phyloP scores from a whole-genome alignment of 2,888 invertebrate species.

The Conops quadrifasciatus region DNA sequence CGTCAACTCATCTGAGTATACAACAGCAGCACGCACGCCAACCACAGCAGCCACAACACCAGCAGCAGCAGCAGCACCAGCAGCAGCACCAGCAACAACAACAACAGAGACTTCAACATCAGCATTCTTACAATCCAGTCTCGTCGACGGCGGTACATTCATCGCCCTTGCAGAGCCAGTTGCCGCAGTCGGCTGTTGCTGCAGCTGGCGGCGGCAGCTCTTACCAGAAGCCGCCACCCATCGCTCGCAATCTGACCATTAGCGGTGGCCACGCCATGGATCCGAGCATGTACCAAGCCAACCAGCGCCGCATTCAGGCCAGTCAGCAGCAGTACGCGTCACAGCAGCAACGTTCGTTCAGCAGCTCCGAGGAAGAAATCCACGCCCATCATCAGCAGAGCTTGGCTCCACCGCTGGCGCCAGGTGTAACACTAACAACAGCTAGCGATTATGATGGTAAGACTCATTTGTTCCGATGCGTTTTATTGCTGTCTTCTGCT shows the following conservation, averaged over 20 bases:
- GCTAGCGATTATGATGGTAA: conserved; percentile 67
- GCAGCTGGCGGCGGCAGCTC: conserved; percentile 13
- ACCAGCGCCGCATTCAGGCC: conserved; percentile 55
- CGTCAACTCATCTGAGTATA: conserved; percentile 48
- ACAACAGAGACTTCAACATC: conserved; percentile 46
- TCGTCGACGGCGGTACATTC: conserved; percentile 45
- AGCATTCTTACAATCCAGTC: conserved; percentile 41
- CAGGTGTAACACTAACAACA: conserved; percentile 30
- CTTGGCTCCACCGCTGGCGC: conserved; percentile 27
- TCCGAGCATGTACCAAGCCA: conserved; percentile 56
- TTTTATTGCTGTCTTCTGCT: conserved; percentile 47
- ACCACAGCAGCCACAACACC: conserved; percentile 44
- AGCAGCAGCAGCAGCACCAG: conserved; percentile 47
- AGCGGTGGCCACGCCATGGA: conserved; percentile 61
- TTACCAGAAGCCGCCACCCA: conserved; percentile 58
- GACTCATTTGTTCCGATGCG: conserved; percentile 55
- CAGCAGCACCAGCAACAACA: conserved; percentile 39
- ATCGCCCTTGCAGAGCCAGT: conserved; percentile 42
- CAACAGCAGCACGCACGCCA: conserved; percentile 41
- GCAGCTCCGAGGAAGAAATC: conserved; percentile 85
- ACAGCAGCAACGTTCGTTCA: conserved; percentile 62
- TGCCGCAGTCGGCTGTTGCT: conserved; percentile 12
- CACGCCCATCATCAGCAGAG: conserved; percentile 53
- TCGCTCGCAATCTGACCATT: conserved; percentile 58
- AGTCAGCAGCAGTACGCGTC: conserved; percentile 56